Conservation (phyloP, 2,888 invertebrate species). For the Drosophila quinaria region DNA sequence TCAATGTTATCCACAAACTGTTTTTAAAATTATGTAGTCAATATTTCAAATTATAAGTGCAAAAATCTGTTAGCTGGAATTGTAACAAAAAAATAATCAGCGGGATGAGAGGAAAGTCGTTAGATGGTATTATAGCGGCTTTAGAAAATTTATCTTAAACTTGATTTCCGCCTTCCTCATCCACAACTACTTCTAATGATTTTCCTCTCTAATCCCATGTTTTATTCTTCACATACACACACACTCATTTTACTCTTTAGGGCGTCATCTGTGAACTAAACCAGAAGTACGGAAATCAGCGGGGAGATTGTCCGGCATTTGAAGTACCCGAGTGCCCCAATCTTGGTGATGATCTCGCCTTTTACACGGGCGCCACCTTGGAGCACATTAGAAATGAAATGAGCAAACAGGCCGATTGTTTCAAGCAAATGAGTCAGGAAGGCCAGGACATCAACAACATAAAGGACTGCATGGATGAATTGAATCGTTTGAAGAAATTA, state of each 20-base stretch:
- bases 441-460: conserved; percentile 41
- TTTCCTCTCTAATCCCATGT: conserved; percentile 58
- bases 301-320: conserved; percentile 53
- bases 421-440: conserved; percentile 45
- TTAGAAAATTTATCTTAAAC: conserved; percentile 14
- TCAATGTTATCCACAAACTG: not conserved
- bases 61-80: conserved; percentile 13
- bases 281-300: conserved; percentile 51
- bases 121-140: conserved; percentile 43
- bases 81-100: not conserved
- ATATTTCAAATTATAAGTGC: conserved; percentile 49
- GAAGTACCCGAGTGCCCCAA: conserved; percentile 64
- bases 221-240: conserved; percentile 18
- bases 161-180: conserved; percentile 41
- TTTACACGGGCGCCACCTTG: conserved; percentile 78
- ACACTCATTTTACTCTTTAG: conserved; percentile 40
- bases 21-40: conserved; percentile 44
- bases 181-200: conserved; percentile 51
- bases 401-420: conserved; percentile 61
- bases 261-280: conserved; percentile 70
- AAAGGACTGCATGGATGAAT: conserved; percentile 58
- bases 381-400: conserved; percentile 81
- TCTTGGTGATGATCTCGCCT: conserved; percentile 77
- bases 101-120: conserved; percentile 56
- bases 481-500: conserved; percentile 60